Conservation (phyloP, 2,797 vertebrate species). For the Cyclopterus lumpus region DNA sequence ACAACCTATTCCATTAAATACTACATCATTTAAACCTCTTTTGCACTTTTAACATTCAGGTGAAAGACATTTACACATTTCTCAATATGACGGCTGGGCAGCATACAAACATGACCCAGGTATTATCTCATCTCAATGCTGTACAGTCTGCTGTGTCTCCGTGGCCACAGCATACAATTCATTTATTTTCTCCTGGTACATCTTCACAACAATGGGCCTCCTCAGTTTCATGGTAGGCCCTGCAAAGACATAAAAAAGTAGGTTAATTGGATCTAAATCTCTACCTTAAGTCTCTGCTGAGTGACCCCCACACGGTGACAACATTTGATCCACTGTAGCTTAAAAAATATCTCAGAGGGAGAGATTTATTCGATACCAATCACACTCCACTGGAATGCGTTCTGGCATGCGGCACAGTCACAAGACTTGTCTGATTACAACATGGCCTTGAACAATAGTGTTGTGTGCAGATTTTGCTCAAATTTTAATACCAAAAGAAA, state of each 20-base stretch:
- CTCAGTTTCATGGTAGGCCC: conserved; percentile 88
- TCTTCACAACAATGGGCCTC: conserved; percentile 83
- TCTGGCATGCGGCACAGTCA: background rate
- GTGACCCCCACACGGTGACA: background rate
- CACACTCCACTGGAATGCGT: background rate
- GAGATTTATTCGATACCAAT: background rate
- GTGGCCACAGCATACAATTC: conserved; percentile 72
- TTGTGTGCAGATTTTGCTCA: background rate
- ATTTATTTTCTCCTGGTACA: conserved; percentile 82
- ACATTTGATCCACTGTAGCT: background rate
- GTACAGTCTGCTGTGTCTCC: conserved; percentile 33
- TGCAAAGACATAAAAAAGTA: conserved; percentile 48
- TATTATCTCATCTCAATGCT: background rate
- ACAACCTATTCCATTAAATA: conserved; percentile 1
- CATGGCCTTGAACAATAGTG: too few relatives aligned
- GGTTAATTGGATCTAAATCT: background rate
- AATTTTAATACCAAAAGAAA: background rate
- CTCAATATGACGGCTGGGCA: background rate
- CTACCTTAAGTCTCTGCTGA: background rate
- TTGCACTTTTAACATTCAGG: conserved; percentile 17
- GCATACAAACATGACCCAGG: background rate
- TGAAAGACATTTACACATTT: conserved; percentile 3
- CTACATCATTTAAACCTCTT: background rate
- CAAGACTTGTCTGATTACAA: background rate
- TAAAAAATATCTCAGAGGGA: background rate